Conservation (phyloP, 2,113 vertebrate species). For the Bettongia penicillata region DNA sequence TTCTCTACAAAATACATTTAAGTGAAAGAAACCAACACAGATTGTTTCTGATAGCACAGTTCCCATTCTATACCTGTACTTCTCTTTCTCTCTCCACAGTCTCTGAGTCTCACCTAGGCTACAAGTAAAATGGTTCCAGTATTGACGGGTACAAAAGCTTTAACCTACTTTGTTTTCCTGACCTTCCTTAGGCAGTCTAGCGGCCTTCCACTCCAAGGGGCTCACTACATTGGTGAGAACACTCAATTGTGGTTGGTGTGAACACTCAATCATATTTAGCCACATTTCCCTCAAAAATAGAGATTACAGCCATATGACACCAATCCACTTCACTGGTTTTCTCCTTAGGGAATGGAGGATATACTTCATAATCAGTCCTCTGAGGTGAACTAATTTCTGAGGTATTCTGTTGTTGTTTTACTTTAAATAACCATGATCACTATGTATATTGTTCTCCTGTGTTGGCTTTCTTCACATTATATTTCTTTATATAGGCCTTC, state of each 20-base stretch:
- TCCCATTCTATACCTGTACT: neutral
- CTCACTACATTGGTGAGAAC: neutral
- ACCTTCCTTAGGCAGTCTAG: neutral
- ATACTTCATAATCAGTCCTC: neutral
- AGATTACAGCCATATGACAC: neutral
- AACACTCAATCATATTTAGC: neutral
- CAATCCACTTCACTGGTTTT: neutral
- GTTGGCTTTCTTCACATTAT: neutral
- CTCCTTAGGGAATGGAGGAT: neutral
- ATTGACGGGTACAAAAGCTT: neutral
- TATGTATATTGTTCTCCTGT: neutral
- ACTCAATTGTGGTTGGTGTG: neutral
- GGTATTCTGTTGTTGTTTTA: neutral
- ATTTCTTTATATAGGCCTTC: neutral
- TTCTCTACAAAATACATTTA: neutral
- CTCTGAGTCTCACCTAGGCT: neutral
- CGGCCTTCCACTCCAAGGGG: neutral
- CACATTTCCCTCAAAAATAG: neutral
- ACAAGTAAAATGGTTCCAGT: neutral
- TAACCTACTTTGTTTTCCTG: neutral
- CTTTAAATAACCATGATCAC: neutral
- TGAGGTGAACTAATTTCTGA: neutral
- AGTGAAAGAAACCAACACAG: neutral
- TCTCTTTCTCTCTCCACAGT: neutral
- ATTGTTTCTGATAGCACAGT: neutral